Evolutionary conservation across 2,888 invertebrate genomes (phyloP), one percentile per base, ranked within the genome.

Genomic region (Drosophila setosimentum): DNA sequence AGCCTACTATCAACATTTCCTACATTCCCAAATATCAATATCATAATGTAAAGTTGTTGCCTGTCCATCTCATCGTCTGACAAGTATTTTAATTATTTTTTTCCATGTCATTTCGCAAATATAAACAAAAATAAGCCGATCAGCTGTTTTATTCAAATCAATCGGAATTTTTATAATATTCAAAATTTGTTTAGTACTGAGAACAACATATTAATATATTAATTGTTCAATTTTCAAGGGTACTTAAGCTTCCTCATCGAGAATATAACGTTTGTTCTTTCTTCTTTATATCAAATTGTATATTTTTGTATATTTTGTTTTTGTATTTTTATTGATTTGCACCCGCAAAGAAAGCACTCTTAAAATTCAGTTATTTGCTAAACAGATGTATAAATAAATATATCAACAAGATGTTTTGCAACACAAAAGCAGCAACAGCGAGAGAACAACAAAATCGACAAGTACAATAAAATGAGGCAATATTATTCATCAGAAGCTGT

Each of bases 251-350:
- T 33, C 54, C 27, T 4, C 27, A 21, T 33, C 18, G 16, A 24
- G 35, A 11, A 13, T 16, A 5, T 2, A 2, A 5, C 11, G 5
- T 42, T 11, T 42, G 21, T 27, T 27, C 18, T 24, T 30, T 24
- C 8, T 3, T 49, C 10, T 48, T 32, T n/a, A 18, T 16, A 16
- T 30, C 13, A 1, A 33, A 48, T 13, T 32, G 30, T 13, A n/a
- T 37, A 13, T 49, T 55, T 48, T 55, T 63, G 53, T 30, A 18
- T 29, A n/a, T 55, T 68, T 55, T 33, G 49, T 42, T 21, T 32
- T 24, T 18, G 33, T 16, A 24, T 35, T 42, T n/a, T 51, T 57
- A 68, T 68, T 68, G 69, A 68, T 50, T 68, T 68, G 69, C 57
- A 40, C 33, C 35, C 3, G 27, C 27, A 45, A 45, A 7, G 48